Evolutionary conservation across 1,140 invertebrate genomes (phyloP).

Genomic region (Muscidifurax raptorellus): DNA sequence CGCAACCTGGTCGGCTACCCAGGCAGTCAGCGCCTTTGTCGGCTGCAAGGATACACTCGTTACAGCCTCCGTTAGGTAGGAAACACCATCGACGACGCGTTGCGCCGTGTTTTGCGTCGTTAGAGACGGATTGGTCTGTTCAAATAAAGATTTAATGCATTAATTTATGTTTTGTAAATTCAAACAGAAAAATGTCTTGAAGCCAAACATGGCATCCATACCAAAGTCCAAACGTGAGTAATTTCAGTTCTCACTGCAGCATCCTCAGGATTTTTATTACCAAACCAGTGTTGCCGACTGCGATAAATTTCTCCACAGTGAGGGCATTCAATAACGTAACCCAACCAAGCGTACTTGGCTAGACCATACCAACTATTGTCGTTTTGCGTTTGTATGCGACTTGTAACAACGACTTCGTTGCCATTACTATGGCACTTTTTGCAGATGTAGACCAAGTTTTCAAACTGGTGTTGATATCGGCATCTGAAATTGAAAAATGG

Average conservation of each 20-base stretch:
- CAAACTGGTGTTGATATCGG: conserved; percentile 86
- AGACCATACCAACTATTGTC: conserved; percentile 84
- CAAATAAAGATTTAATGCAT: conserved; percentile 17
- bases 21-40: conserved; percentile 81
- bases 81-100: conserved; percentile 85
- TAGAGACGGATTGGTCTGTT: conserved; percentile 61
- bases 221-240: conserved; percentile 88
- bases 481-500: conserved; percentile 68
- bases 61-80: conserved; percentile 83
- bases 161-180: neutral
- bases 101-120: conserved; percentile 83
- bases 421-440: conserved; percentile 80
- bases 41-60: conserved; percentile 83
- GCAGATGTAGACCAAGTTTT: conserved; percentile 86
- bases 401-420: conserved; percentile 79
- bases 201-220: conserved; percentile 68
- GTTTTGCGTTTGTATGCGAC: conserved; percentile 77
- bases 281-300: conserved; percentile 90
- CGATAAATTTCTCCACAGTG: conserved; percentile 89
- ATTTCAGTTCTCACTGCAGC: conserved; percentile 82
- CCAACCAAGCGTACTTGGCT: conserved; percentile 88
- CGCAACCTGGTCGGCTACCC: conserved; percentile 85
- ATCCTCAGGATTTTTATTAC: conserved; percentile 86
- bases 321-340: conserved; percentile 87
- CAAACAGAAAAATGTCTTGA: neutral